phyloP scores from a whole-genome alignment of 2,113 vertebrate species.

The Ammodytes marinus region DNA sequence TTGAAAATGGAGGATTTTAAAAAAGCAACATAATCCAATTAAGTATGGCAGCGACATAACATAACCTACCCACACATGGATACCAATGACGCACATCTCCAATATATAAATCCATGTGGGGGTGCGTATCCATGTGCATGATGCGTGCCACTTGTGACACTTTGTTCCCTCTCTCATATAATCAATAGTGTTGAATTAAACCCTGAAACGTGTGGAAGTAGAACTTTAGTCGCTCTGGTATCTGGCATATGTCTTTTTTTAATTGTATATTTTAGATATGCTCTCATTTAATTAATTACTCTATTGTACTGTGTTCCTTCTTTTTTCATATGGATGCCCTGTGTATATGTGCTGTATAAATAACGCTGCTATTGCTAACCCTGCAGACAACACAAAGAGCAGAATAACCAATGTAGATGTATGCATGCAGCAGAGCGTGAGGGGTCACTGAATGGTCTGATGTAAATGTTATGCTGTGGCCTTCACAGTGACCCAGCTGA shows the following conservation, averaged over 20 bases:
- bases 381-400: not conserved
- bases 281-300: no score
- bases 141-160: constrained; percentile 8
- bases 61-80: constrained; percentile 58
- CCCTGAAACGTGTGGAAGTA: constrained; percentile 2
- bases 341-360: no score
- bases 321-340: no score
- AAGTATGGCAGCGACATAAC: constrained; percentile 44
- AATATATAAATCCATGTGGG: constrained; percentile 25
- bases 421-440: not conserved
- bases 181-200: constrained; percentile 13
- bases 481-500: not conserved
- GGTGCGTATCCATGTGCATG: not conserved
- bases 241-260: no score
- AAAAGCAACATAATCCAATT: constrained; percentile 63
- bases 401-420: not conserved
- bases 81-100: constrained; percentile 45
- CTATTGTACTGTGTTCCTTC: no score
- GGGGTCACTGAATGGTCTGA: not conserved
- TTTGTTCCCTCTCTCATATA: constrained; percentile 7
- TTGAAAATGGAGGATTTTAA: constrained; percentile 29
- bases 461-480: not conserved
- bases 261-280: no score
- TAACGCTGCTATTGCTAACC: not conserved
- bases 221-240: no score